Evolutionary conservation across 1,140 invertebrate genomes (phyloP).

Genomic region (Euwallacea fornicatus): DNA sequence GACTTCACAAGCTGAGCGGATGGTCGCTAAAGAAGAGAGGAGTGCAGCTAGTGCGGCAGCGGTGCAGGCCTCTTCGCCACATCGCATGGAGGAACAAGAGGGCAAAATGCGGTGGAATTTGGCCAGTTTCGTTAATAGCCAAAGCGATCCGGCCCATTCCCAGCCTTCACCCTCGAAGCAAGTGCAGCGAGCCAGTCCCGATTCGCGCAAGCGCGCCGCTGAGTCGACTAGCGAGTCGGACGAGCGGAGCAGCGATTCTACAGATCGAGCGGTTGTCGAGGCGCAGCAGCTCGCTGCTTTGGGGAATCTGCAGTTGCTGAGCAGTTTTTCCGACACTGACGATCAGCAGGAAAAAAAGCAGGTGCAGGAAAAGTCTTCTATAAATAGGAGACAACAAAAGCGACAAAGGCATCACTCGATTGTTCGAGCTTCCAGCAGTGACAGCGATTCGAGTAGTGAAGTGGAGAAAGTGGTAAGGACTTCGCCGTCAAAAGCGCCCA

Average conservation of each 20-base stretch:
- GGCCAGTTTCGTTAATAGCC: conserved; percentile 54
- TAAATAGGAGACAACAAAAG: conserved; percentile 19
- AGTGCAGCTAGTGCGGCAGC: not conserved
- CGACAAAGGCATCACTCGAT: not conserved
- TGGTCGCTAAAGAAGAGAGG: conserved; percentile 10
- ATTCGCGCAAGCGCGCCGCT: conserved; percentile 27
- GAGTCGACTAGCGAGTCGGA: conserved; percentile 42
- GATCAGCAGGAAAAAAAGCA: conserved; percentile 17
- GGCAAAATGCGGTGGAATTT: conserved; percentile 59
- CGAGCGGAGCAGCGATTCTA: conserved; percentile 51
- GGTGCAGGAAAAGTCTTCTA: conserved; percentile 1
- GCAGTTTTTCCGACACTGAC: conserved; percentile 51
- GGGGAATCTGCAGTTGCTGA: conserved; percentile 41
- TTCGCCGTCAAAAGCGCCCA: conserved; percentile 40
- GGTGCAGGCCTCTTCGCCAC: conserved; percentile 48
- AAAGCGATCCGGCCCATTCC: conserved; percentile 25
- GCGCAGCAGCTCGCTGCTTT: conserved; percentile 51
- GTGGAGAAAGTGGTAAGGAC: conserved; percentile 24
- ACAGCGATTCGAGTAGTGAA: conserved; percentile 17
- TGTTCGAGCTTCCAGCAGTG: not conserved
- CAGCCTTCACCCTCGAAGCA: conserved; percentile 38
- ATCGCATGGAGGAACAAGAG: conserved; percentile 49
- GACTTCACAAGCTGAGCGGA: conserved; percentile 18
- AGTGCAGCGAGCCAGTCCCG: conserved; percentile 30
- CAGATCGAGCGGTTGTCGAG: conserved; percentile 51